Base-by-base conservation (phyloP, 2,113 vertebrate species). In the Campylomormyrus tamandua region DNA sequence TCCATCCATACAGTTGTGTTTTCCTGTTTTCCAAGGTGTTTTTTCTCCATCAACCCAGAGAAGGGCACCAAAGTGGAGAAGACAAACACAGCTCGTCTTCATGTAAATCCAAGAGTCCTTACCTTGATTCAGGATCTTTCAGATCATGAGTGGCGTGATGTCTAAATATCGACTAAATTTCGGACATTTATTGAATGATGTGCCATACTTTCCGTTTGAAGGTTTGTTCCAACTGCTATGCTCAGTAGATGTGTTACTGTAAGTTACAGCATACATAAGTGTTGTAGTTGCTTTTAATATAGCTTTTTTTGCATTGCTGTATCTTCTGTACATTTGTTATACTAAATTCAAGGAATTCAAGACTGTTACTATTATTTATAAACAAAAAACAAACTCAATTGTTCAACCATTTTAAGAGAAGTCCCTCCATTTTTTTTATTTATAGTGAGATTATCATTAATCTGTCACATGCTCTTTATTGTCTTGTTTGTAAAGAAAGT, bases 1-100 rank as follows among this genome's bases (percentile, higher is more conserved):
- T 46, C 5, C 77, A 74, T 80, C 77, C 83, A 56, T 88, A 53
- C n/a, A 21, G 39, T 74, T 74, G 58, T 66, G 58, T 66, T 88
- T 74, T 48, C 49, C 89, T 90, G 27, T 89, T 84, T 89, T 50
- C 52, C 49, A 83, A 89, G 90, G 87, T 89, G 88, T 85, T 85
- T 90, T 85, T 90, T 90, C 83, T 80, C 83, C 39, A 91, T 91
- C 83, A 91, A 91, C 52, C 88, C 80, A 85, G 74, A 91, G 80
- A 91, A 90, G 90, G 90, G 90, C 50, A 89, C 88, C 48, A 89
- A 90, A 90, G 90, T 89, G 87, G 74, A 90, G 77, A 84, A 89
- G 70, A 84, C 35, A 27, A 49, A 89, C 74, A 84, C 50, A 89
- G 50, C 46, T 46, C 50, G 39, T 91, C 77, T 70, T 89, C 35